phyloP scores from a whole-genome alignment of 2,888 invertebrate species.

The Andrena trimmerana region DNA sequence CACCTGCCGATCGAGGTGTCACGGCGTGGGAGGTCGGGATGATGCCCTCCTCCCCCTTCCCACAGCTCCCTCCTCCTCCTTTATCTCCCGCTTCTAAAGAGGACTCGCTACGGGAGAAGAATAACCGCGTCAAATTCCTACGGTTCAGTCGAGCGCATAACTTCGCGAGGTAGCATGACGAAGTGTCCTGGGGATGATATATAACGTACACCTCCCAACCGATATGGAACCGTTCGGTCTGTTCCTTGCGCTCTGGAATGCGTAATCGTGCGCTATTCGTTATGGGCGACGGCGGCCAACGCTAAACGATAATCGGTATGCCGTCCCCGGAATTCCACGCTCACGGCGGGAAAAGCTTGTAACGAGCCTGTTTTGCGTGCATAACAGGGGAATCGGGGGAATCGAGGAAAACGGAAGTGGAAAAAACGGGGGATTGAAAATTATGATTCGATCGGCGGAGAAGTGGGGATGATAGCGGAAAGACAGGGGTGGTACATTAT shows the following conservation, averaged over 20 bases:
- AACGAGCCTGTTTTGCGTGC: constrained; percentile 28
- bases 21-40: constrained; percentile 63
- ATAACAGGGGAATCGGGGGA: background rate
- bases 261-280: constrained; percentile 63
- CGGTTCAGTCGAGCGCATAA: constrained; percentile 60
- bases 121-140: constrained; percentile 70
- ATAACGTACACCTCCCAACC: constrained; percentile 33
- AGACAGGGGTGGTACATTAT: too few relatives aligned
- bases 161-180: constrained; percentile 29
- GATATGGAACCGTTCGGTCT: constrained; percentile 46
- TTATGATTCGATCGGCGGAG: too few relatives aligned
- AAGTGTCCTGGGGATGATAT: constrained; percentile 45
- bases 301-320: constrained; percentile 52
- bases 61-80: background rate
- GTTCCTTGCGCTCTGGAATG: constrained; percentile 43
- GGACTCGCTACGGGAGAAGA: constrained; percentile 59
- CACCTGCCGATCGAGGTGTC: constrained; percentile 67
- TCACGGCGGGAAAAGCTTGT: constrained; percentile 20
- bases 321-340: constrained; percentile 23
- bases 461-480: too few relatives aligned
- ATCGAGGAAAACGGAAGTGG: background rate
- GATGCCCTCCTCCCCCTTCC: background rate
- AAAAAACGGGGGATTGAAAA: too few relatives aligned
- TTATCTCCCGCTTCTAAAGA: constrained; percentile 23
- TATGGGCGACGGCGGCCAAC: constrained; percentile 41